These are phyloP conservation scores for Heteronetta atricapilla DNA, from an alignment of 2,113 vertebrate species.

Conservation along the genomic window DNA sequence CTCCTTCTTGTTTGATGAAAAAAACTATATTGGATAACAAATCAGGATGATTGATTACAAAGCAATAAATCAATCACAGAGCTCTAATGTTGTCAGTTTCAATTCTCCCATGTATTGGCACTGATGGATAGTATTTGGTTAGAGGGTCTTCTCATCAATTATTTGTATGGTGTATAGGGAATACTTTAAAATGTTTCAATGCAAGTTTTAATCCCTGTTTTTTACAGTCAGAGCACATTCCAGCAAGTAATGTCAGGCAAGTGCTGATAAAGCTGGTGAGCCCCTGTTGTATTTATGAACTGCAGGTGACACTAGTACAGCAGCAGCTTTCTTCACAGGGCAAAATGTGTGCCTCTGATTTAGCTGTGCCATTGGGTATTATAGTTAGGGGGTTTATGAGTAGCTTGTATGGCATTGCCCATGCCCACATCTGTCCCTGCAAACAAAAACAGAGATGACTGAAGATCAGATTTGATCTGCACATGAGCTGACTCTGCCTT, in stretches of 20 bases:
- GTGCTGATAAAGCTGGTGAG: neutral
- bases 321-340: neutral
- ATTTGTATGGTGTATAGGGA: neutral
- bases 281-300: too few relatives aligned
- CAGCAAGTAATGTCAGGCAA: neutral
- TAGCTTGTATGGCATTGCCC: neutral
- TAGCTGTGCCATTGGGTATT: neutral
- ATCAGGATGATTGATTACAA: conserved; percentile 45
- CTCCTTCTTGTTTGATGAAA: neutral
- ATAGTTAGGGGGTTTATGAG: neutral
- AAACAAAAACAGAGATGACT: neutral
- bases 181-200: neutral
- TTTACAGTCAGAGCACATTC: neutral
- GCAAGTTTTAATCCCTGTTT: neutral
- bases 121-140: conserved; percentile 1
- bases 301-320: neutral
- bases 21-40: neutral
- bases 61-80: conserved; percentile 53
- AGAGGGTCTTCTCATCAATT: neutral
- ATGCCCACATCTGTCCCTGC: fast-evolving
- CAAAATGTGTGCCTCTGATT: neutral
- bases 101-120: conserved; percentile 30
- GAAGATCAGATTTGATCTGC: neutral
- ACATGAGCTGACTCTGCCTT: neutral
- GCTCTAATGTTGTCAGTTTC: conserved; percentile 38